phyloP scores from a whole-genome alignment of 1,140 invertebrate species.

The Trichonephila clavata region DNA sequence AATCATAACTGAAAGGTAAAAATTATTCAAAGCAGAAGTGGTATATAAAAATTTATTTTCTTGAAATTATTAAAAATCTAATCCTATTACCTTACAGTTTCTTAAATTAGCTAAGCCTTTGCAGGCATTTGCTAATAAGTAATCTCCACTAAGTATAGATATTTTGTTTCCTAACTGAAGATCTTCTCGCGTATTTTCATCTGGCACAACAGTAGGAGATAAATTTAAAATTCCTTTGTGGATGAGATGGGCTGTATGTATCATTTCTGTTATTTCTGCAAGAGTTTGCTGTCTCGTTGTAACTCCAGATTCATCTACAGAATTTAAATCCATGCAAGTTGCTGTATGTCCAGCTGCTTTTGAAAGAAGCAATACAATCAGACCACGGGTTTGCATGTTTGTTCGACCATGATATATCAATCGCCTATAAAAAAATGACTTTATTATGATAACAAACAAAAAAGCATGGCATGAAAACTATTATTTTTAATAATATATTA shows the following conservation, averaged over 20 bases:
- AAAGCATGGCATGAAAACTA: too few species aligned
- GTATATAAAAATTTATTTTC: too few species aligned
- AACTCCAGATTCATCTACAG: constrained; percentile 70
- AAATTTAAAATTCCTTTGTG: constrained; percentile 87
- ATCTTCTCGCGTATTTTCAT: constrained; percentile 84
- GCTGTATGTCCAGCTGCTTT: constrained; percentile 89
- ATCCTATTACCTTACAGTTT: constrained; percentile 85
- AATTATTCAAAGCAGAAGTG: too few species aligned
- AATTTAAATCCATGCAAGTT: constrained; percentile 61
- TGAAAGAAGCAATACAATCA: constrained; percentile 94
- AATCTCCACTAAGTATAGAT: constrained; percentile 95
- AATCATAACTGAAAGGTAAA: too few species aligned
- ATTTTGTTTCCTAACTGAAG: constrained; percentile 98
- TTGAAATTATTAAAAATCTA: too few species aligned
- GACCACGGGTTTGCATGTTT: constrained; percentile 95
- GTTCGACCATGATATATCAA: constrained; percentile 94
- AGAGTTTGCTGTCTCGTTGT: constrained; percentile 89
- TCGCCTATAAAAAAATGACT: constrained; percentile 83
- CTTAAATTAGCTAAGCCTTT: constrained; percentile 89
- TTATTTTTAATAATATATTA: too few species aligned
- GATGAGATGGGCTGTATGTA: constrained; percentile 95
- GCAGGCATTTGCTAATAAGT: constrained; percentile 93
- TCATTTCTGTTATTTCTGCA: constrained; percentile 98
- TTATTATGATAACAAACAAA: too few species aligned
- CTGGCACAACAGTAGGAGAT: constrained; percentile 50